These are phyloP conservation scores for Terrapene triunguis DNA, from an alignment of 2,113 vertebrate genomes.

Conservation along the genomic window DNA sequence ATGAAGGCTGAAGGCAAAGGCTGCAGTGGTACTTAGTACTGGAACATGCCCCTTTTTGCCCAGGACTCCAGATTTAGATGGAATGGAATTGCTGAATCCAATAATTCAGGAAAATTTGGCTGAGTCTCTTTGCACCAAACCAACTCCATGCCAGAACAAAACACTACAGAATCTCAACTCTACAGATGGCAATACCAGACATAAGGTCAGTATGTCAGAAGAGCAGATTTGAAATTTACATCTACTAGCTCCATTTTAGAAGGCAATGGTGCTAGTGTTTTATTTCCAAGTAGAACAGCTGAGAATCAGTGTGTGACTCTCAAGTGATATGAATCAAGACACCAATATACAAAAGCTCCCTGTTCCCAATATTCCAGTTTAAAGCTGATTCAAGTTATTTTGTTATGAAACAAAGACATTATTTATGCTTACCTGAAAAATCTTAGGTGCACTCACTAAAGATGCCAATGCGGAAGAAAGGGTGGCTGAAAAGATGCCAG, in stretches of 20 bases:
- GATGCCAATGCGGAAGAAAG: slow-evolving; percentile 98
- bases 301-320: neutral
- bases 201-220: neutral
- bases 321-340: neutral
- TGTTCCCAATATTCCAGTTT: neutral
- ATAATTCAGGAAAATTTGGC: neutral
- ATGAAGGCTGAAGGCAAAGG: neutral
- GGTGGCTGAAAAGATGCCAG: slow-evolving; percentile 98
- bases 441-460: slow-evolving; percentile 97
- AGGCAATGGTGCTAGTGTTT: neutral
- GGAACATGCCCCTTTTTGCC: neutral
- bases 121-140: neutral
- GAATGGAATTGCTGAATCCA: neutral
- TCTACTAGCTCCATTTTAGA: fast-evolving
- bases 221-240: neutral
- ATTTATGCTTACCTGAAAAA: slow-evolving; percentile 90
- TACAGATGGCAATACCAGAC: neutral
- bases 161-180: neutral
- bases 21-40: neutral
- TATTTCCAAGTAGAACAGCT: neutral
- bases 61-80: neutral
- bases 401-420: neutral
- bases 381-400: neutral
- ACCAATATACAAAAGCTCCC: fast-evolving
- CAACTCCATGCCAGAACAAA: neutral